Evolutionary conservation across 2,888 invertebrate species (phyloP).

Genomic region (Cepaea hortensis): DNA sequence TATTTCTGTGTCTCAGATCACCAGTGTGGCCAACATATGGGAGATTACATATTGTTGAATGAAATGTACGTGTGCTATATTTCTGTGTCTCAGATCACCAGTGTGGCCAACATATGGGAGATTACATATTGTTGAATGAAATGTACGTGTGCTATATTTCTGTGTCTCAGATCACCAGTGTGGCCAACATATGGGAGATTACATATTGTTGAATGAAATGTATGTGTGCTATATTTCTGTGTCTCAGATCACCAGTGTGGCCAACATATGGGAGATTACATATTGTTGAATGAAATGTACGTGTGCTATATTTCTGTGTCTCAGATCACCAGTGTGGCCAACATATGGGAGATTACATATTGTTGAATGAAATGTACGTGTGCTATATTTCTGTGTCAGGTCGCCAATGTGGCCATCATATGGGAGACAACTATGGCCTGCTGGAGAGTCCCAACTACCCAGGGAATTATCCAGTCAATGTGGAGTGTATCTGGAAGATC

Average conservation of each 20-base stretch:
- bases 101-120: slow-evolving; percentile 68
- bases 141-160: too few species aligned
- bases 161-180: slow-evolving; percentile 68
- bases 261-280: slow-evolving; percentile 62
- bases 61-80: too few species aligned
- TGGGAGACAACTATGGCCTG: slow-evolving; percentile 71
- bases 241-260: slow-evolving; percentile 71
- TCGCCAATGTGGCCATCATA: slow-evolving; percentile 67
- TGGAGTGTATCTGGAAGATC: slow-evolving; percentile 77
- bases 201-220: too few species aligned
- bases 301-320: not conserved
- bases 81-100: slow-evolving; percentile 61
- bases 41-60: too few species aligned
- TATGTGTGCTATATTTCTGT: not conserved
- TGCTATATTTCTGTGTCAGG: slow-evolving; percentile 57
- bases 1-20: slow-evolving; percentile 61
- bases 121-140: too few species aligned
- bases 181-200: slow-evolving; percentile 66
- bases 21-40: slow-evolving; percentile 67
- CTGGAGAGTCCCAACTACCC: slow-evolving; percentile 77
- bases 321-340: slow-evolving; percentile 71
- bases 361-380: too few species aligned
- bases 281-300: too few species aligned
- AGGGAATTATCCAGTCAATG: slow-evolving; percentile 76
- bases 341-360: slow-evolving; percentile 60